A percentile compares a stretch with the other conserved stretches of the same genome.
Conservation (phyloP, 2,888 invertebrate genomes). For the Dromius quadrimaculatus region DNA sequence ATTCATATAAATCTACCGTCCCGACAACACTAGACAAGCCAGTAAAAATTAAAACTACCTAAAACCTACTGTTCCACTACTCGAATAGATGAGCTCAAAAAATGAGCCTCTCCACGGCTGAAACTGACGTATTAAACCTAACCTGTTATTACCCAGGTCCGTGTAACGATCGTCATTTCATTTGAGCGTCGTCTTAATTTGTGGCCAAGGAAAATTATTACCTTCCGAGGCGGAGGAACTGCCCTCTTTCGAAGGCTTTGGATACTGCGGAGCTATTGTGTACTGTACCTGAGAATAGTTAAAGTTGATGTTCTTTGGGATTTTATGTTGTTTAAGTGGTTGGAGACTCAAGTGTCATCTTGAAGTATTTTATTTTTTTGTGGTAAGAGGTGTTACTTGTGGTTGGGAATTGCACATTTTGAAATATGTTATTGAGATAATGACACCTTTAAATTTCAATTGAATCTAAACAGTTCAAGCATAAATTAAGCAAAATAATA, state of each 20-base stretch:
- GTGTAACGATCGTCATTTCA: conserved; percentile 50
- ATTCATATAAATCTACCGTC: conserved; percentile 14
- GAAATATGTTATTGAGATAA: not conserved
- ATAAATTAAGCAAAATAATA: too few species aligned
- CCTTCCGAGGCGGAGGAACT: conserved; percentile 37
- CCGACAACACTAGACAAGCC: conserved; percentile 3
- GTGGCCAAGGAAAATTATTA: conserved; percentile 47
- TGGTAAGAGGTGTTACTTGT: not conserved
- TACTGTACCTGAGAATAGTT: too few species aligned
- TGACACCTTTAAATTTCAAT: not conserved
- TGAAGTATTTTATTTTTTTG: not conserved
- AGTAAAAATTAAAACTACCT: conserved; percentile 29
- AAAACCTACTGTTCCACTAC: conserved; percentile 22
- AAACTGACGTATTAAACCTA: conserved; percentile 50
- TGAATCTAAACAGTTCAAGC: too few species aligned
- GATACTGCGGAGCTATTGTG: too few species aligned
- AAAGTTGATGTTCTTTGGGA: not conserved
- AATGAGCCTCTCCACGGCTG: conserved; percentile 11
- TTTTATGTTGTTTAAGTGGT: not conserved
- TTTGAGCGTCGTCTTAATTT: conserved; percentile 51
- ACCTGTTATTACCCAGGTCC: conserved; percentile 46
- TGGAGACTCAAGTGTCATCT: not conserved
- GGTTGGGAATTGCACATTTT: not conserved
- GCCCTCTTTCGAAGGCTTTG: too few species aligned
- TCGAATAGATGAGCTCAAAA: conserved; percentile 7